Evolutionary conservation across 1,140 invertebrate genomes (phyloP), one percentile per base, ranked within the genome.

Genomic region (Hylaeus anthracinus): DNA sequence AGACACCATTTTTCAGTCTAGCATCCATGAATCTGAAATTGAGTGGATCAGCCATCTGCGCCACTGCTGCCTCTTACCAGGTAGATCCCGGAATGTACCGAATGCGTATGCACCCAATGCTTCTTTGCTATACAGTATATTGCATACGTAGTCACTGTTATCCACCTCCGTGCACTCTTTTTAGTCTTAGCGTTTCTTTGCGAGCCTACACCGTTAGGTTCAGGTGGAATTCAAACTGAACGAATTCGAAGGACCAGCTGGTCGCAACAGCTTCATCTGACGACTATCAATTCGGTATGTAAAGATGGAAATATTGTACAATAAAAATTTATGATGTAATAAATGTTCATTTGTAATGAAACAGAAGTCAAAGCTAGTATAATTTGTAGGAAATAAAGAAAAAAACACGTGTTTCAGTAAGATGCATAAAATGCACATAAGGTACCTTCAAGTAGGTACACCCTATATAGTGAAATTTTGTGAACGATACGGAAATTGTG

Each of bases 21-120:
- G 85, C 75, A 88, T 87, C 83, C 85, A 89, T 88, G 88, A 89
- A 88, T 89, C 85, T 88, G 78, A 89, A 89, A 89, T 89, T 87
- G 87, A 89, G 78, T 83, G 83, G 87, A 88, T 89, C 85, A 88
- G 77, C 85, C 85, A 88, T 87, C 85, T 83, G 83, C 75, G 85
- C 74, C 79, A 72, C 73, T 87, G 72, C 78, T 73, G 58, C 53
- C 78, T 79, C 80, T 79, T 83, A 71, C 67, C 63, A 65, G 65
- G 72, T 74, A 75, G 74, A 83, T 82, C 48, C 60, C 61, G 55
- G 78, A 70, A 80, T 83, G 55, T 63, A 66, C 14, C 37, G 71
- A 48, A 65, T 56, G 65, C 65, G 74, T 56, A 76, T 69, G 63
- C 61, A 65, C 41, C 61, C 48, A 65, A 72, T 39, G 39, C 48